Evolutionary conservation across 2,797 vertebrate species (phyloP), one percentile per base, ranked within the genome.

Genomic region (Leptodactylus fallax): DNA sequence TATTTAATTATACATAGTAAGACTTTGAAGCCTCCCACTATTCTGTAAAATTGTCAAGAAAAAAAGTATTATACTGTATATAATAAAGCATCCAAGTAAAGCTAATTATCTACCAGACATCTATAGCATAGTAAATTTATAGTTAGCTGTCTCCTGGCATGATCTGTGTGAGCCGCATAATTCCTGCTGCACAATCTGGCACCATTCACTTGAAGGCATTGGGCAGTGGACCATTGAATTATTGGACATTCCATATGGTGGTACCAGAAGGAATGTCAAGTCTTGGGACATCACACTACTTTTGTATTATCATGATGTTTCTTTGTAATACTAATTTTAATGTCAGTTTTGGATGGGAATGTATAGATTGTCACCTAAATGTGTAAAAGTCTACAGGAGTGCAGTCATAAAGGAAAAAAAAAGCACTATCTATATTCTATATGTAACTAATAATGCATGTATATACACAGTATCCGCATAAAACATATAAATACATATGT

Each of bases 191-290:
- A 27, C 81, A 83, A 55, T 83, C 63, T 67, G 63, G 61, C 23
- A 83, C 47, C 14, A 51, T 67, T 19, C n/a, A 27, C 81, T 83
- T 71, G 61, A 69, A 67, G 81, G 81, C 81, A 83, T 69, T 71
- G 23, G 16, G 63, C 63, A 83, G 63, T 69, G 61, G 81, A 84
- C 67, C 65, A 74, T 84, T 74, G 25, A 71, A 74, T 84, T 60
- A 74, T 72, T 56, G 69, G 65, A 55, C 13, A 14, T 72, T 45
- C 82, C 69, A 84, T 84, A 71, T 84, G 69, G 53, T n/a, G 45
- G 14, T 47, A 47, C 63, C 82, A 84, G 51, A 74, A 58, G 69
- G 58, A 81, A 65, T 47, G 67, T 72, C 17, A 58, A 45, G 13
- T 83, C 19, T 56, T 72, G 69, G 74, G 51, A 72, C 81, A 74